phyloP scores from a whole-genome alignment of 2,888 invertebrate species.

The Caenorhabditis uteleia region DNA sequence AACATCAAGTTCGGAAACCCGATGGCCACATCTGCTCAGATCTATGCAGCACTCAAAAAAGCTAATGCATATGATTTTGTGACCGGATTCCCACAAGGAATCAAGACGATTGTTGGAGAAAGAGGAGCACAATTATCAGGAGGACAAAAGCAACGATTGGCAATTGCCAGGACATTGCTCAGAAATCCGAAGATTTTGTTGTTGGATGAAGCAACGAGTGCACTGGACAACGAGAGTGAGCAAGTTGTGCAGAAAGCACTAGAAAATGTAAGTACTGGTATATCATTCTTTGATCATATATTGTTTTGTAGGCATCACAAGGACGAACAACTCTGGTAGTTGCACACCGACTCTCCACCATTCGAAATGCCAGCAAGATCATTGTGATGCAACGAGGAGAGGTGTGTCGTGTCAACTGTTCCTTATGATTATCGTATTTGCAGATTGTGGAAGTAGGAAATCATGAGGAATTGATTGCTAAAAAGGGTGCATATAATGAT shows the following conservation, averaged over 20 bases:
- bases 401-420: no score
- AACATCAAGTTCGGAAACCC: constrained; percentile 71
- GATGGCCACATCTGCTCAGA: constrained; percentile 41
- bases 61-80: constrained; percentile 72
- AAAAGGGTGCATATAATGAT: constrained; percentile 77
- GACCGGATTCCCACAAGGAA: constrained; percentile 69
- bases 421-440: no score
- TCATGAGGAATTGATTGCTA: constrained; percentile 77
- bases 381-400: constrained; percentile 70
- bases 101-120: constrained; percentile 71
- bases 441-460: constrained; percentile 79
- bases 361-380: constrained; percentile 72
- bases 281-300: no score
- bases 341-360: constrained; percentile 73
- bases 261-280: constrained; percentile 71
- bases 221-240: constrained; percentile 57
- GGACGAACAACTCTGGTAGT: constrained; percentile 72
- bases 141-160: constrained; percentile 69
- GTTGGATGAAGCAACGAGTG: constrained; percentile 46
- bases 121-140: constrained; percentile 71
- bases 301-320: constrained; percentile 64
- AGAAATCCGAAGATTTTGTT: constrained; percentile 40
- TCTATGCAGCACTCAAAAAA: constrained; percentile 60
- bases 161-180: constrained; percentile 48
- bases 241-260: constrained; percentile 72